Evolutionary conservation across 2,113 vertebrate species (phyloP), one percentile per base, ranked within the genome.

Genomic region (Monopterus albus): DNA sequence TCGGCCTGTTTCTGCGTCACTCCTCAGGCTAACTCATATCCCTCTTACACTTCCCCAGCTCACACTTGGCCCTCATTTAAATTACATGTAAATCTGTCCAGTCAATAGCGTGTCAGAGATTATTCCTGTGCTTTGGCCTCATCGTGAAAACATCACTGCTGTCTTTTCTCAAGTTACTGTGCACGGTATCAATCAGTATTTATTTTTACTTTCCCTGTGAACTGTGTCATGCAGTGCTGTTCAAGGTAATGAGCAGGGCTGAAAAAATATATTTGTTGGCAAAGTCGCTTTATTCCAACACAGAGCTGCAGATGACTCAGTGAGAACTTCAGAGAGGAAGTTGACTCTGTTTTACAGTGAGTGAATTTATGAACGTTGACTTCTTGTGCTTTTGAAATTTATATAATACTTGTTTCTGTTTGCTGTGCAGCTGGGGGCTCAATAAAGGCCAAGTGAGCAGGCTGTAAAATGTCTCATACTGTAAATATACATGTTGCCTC

Each of bases 211-310:
- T 52, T 59, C 55, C 62, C 40, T 56, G 60, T 58, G 62, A 71
- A 76, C 46, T 49, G 2, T 45, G 81, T 18, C 51, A 7, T 23
- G 67, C 53, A 31, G 62, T 43, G 67, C 64, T 72, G 36, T 39
- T 29, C 64, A 40, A 61, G 64, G 61, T 61, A 59, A 62, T 46
- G 56, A 72, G 23, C 63, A 46, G 65, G n/a, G 66, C 77, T 83
- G 69, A 33, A 23, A 56, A 83, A 81, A 85, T 79, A 71, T 83
- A 68, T 76, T 72, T 81, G 74, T 81, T 88, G 84, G 79, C 82
- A 3, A 29, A 52, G 57, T 36, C 2, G 25, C 26, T 29, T 58
- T 23, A 7, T 66, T 79, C 28, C 59, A 65, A 67, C 64, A 39
- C 50, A 18, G 23, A 11, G 18, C 45, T n/a, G 25, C 42, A 31